Evolutionary conservation across 2,888 invertebrate species (phyloP).

Genomic region (Phengaris arion): DNA sequence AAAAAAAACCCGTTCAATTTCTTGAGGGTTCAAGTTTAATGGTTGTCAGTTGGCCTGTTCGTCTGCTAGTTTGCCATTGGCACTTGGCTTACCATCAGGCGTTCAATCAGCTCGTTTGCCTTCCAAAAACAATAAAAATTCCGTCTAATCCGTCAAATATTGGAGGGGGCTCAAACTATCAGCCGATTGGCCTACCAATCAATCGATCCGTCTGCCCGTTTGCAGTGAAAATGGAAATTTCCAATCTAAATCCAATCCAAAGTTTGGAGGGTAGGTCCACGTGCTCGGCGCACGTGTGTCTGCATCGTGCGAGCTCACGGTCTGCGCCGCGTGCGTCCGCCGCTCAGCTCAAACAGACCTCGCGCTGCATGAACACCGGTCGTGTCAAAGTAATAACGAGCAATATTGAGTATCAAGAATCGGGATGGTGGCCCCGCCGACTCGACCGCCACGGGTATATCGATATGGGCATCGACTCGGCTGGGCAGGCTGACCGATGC

Average conservation of each 20-base stretch:
- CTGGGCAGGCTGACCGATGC: conserved; percentile 38
- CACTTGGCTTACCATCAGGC: no score
- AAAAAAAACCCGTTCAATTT: no score
- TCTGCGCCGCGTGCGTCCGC: conserved; percentile 50
- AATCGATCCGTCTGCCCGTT: no score
- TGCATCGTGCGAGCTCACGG: conserved; percentile 63
- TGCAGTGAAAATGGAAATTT: no score
- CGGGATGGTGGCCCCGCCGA: conserved; percentile 53
- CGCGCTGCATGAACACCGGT: conserved; percentile 63
- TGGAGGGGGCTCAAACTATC: no score
- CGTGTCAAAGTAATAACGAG: conserved; percentile 48
- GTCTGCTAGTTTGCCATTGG: no score
- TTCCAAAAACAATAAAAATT: no score
- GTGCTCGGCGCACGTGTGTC: conserved; percentile 55
- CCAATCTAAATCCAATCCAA: not conserved
- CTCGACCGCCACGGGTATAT: conserved; percentile 79
- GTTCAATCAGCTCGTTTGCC: no score
- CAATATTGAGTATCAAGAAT: conserved; percentile 45
- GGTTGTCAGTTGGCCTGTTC: no score
- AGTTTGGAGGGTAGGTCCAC: conserved; percentile 42
- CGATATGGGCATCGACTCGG: conserved; percentile 68
- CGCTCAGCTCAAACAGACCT: conserved; percentile 68
- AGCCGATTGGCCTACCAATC: no score
- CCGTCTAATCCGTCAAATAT: no score
- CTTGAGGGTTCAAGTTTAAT: no score